Conservation (phyloP, 2,797 vertebrate genomes). For the Sparidentex hasta region DNA sequence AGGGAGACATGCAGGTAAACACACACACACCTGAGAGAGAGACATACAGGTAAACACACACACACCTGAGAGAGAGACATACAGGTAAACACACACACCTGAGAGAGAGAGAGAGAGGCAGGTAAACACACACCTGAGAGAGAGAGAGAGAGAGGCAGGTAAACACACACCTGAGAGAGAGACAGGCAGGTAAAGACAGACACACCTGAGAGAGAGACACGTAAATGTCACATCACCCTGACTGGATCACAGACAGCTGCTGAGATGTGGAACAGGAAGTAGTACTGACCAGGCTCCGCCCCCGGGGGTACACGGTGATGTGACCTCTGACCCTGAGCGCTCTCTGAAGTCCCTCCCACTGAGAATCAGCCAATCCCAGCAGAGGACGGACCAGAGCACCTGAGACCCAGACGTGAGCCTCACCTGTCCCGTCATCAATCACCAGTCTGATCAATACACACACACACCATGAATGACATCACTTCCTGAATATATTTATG, state of each 20-base stretch:
- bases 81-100: background rate
- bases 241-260: background rate
- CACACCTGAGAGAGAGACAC: background rate
- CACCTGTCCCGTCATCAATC: slow-evolving; percentile 82
- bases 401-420: slow-evolving; percentile 81
- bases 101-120: background rate
- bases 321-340: slow-evolving; percentile 78
- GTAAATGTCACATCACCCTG: background rate
- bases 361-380: slow-evolving; percentile 70
- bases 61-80: background rate
- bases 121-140: slow-evolving; percentile 1
- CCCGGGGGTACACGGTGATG: slow-evolving; percentile 67
- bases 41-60: too few relatives aligned
- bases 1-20: too few relatives aligned
- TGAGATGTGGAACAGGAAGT: slow-evolving; percentile 17
- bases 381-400: slow-evolving; percentile 65
- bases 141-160: background rate
- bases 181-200: background rate
- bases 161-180: background rate
- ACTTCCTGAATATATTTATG: too few relatives aligned
- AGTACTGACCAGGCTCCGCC: slow-evolving; percentile 69
- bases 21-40: too few relatives aligned
- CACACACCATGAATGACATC: too few relatives aligned
- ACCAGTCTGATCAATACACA: slow-evolving; percentile 64
- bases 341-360: slow-evolving; percentile 86